These are phyloP conservation scores for Menidia menidia DNA, from an alignment of 2,797 vertebrate species.

Conservation along the genomic window DNA sequence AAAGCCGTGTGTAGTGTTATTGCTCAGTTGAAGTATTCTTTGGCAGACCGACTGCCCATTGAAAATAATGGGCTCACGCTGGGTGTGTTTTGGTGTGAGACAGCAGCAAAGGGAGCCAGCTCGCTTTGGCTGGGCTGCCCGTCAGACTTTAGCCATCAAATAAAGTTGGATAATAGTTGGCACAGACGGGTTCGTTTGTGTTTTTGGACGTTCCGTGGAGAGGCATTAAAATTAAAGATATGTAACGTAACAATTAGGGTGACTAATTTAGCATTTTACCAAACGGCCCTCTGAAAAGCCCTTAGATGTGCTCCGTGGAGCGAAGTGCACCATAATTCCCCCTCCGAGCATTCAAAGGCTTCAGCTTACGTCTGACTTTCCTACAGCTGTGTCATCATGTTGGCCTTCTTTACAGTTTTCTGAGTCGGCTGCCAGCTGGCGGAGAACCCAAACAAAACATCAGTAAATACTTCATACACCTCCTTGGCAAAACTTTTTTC, in stretches of 20 bases:
- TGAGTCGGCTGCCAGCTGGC: conserved; percentile 65
- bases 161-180: background rate
- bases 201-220: background rate
- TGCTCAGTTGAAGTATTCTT: conserved; percentile 16
- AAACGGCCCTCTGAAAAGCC: conserved; percentile 14
- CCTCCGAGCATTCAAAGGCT: conserved; percentile 43
- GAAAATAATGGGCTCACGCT: conserved; percentile 19
- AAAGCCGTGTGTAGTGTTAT: background rate
- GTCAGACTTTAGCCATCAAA: conserved; percentile 4
- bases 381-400: conserved; percentile 25
- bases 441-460: conserved; percentile 36
- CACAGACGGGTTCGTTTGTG: conserved; percentile 1
- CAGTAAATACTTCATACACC: conserved; percentile 78
- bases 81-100: conserved; percentile 4
- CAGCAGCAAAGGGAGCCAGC: background rate
- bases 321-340: conserved; percentile 19
- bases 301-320: conserved; percentile 21
- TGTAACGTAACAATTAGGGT: conserved; percentile 15
- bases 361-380: conserved; percentile 50
- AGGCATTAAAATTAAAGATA: background rate
- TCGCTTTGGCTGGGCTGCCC: background rate
- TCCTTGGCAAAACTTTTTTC: conserved; percentile 66
- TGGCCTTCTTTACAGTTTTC: conserved; percentile 38
- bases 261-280: conserved; percentile 26
- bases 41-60: conserved; percentile 11